A percentile compares a stretch with the other conserved stretches of the same genome.
phyloP scores from a whole-genome alignment of 2,888 invertebrate species.

The Xylota sylvarum region DNA sequence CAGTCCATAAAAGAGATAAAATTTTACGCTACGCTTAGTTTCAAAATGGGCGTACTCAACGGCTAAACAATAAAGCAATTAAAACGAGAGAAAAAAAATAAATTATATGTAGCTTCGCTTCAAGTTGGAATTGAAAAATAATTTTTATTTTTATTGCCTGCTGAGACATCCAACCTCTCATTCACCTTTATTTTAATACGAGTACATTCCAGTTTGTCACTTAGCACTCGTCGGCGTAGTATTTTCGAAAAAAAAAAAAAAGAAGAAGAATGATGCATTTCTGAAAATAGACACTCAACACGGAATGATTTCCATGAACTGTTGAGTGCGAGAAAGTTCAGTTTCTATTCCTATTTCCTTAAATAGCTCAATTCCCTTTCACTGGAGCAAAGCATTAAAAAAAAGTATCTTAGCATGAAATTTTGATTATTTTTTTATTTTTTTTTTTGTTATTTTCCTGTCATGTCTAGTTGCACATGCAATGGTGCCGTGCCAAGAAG shows the following conservation, averaged over 20 bases:
- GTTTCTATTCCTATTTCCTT: slow-evolving; percentile 6
- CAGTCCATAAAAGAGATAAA: slow-evolving; percentile 30
- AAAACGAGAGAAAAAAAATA: slow-evolving; percentile 5
- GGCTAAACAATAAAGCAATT: slow-evolving; percentile 40
- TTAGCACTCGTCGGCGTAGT: neutral
- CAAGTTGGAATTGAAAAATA: slow-evolving; percentile 28
- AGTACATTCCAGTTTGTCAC: slow-evolving; percentile 8
- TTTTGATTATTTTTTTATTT: slow-evolving; percentile 13
- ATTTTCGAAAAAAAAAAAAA: neutral
- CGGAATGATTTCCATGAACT: neutral
- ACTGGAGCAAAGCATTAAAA: slow-evolving; percentile 41
- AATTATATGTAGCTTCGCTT: too few relatives aligned
- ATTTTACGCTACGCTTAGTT: slow-evolving; percentile 50
- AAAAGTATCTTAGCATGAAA: slow-evolving; percentile 8
- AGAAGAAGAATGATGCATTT: slow-evolving; percentile 11
- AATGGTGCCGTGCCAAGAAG: slow-evolving; percentile 41
- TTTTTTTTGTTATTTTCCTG: neutral
- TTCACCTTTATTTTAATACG: slow-evolving; percentile 14
- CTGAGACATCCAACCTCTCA: slow-evolving; percentile 25
- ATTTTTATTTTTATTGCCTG: slow-evolving; percentile 39
- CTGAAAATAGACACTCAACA: neutral
- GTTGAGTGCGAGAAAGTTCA: slow-evolving; percentile 37
- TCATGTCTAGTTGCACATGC: slow-evolving; percentile 38
- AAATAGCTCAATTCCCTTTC: slow-evolving; percentile 55
- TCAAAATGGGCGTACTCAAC: slow-evolving; percentile 23